phyloP scores from a whole-genome alignment of 2,113 vertebrate genomes.

The Psammodynastes pulverulentus region DNA sequence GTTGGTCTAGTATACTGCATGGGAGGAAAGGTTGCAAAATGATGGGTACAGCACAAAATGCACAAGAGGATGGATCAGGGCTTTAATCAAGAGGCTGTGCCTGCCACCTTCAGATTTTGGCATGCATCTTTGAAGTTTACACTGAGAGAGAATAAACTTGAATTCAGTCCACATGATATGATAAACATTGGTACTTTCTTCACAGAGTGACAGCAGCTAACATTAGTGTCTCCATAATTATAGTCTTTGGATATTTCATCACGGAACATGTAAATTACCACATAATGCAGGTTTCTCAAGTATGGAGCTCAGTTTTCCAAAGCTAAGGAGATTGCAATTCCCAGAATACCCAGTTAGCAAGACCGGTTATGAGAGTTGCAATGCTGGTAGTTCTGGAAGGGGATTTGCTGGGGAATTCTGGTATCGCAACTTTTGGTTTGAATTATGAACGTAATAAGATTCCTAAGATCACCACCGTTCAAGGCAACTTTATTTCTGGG shows the following conservation, averaged over 20 bases:
- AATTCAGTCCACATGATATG: not conserved
- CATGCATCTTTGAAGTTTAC: not conserved
- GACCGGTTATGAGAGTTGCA: not conserved
- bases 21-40: not conserved
- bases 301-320: not conserved
- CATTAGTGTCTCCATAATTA: not conserved
- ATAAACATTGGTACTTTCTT: not conserved
- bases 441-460: not conserved
- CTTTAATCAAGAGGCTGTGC: not conserved
- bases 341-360: not conserved
- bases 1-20: not conserved
- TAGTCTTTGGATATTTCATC: not conserved
- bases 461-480: not conserved
- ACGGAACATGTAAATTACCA: not conserved
- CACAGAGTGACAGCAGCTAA: not conserved
- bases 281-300: not conserved
- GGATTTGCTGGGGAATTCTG: not conserved
- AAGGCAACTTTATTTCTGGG: not conserved
- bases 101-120: not conserved
- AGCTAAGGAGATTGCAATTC: not conserved
- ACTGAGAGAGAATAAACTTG: not conserved
- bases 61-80: not conserved
- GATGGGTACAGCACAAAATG: not conserved
- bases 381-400: not conserved
- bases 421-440: not conserved